These are phyloP conservation scores for Hymenopus coronatus DNA, from an alignment of 2,888 invertebrate species.

Conservation along the genomic window DNA sequence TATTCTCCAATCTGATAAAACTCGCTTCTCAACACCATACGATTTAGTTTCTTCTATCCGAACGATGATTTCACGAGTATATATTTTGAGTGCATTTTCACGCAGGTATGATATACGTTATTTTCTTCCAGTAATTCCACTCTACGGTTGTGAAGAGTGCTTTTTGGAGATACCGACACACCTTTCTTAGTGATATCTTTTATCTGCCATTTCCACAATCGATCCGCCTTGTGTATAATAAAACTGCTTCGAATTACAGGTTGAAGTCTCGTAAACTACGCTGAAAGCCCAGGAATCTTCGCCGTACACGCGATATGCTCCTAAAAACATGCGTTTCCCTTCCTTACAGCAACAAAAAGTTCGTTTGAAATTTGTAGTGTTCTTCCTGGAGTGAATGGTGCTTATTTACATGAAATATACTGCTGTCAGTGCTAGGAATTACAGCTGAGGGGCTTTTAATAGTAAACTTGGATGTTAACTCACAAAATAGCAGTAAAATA, in stretches of 20 bases:
- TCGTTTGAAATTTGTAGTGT: background rate
- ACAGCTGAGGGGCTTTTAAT: background rate
- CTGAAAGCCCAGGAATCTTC: background rate
- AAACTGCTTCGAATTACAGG: background rate
- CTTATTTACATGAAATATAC: background rate
- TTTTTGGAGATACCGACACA: background rate
- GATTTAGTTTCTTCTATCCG: background rate
- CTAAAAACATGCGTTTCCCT: background rate
- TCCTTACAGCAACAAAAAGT: background rate
- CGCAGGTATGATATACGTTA: background rate
- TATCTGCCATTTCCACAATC: background rate
- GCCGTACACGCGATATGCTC: background rate
- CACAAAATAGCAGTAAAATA: background rate
- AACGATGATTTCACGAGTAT: background rate
- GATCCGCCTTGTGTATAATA: background rate
- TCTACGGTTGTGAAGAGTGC: background rate
- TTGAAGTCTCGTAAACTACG: background rate
- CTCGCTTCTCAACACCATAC: background rate
- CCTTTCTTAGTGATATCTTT: background rate
- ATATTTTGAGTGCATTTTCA: background rate
- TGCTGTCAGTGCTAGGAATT: background rate
- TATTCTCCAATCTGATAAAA: background rate
- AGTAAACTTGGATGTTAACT: background rate
- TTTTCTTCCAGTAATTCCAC: background rate
- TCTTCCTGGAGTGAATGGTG: background rate